Percentiles rank a stretch among this genome's conserved stretches.
phyloP scores from a whole-genome alignment of 2,797 vertebrate genomes.

The Chaunax sp. region DNA sequence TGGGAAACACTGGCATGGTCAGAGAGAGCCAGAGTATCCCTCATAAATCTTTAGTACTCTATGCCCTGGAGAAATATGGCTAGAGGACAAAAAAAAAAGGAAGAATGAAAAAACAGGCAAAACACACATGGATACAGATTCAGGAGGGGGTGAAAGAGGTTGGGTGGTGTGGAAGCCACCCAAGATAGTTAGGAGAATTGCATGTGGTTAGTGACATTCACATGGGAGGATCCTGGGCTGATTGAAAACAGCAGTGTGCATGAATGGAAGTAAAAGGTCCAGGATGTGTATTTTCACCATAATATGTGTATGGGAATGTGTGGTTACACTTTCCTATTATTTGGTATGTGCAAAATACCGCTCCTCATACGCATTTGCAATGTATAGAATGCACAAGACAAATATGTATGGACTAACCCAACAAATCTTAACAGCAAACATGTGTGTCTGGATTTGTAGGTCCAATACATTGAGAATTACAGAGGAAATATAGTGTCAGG shows the following conservation, averaged over 20 bases:
- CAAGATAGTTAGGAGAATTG: conserved; percentile 73
- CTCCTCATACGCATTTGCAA: conserved; percentile 11
- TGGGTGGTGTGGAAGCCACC: conserved; percentile 61
- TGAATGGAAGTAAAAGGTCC: conserved; percentile 60
- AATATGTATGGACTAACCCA: conserved; percentile 12
- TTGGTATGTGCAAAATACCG: conserved; percentile 12
- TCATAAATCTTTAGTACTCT: conserved; percentile 73
- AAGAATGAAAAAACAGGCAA: conserved; percentile 41
- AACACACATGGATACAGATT: conserved; percentile 56
- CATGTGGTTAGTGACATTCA: conserved; percentile 73
- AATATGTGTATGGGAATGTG: conserved; percentile 14
- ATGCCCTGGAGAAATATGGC: conserved; percentile 56
- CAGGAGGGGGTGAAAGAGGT: conserved; percentile 37
- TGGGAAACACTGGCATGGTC: conserved; percentile 43
- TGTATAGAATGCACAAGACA: conserved; percentile 6
- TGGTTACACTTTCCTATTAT: conserved; percentile 11
- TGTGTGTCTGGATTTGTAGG: conserved; percentile 6
- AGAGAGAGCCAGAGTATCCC: conserved; percentile 49
- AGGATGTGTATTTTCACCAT: conserved; percentile 37
- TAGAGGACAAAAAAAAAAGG: conserved; percentile 20
- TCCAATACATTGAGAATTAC: conserved; percentile 25
- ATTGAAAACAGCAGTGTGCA: conserved; percentile 73
- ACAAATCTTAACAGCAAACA: conserved; percentile 17
- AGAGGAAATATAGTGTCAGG: no score
- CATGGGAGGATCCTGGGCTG: conserved; percentile 60